Conservation (phyloP, 2,797 vertebrate genomes). For the Pelochelys cantorii region DNA sequence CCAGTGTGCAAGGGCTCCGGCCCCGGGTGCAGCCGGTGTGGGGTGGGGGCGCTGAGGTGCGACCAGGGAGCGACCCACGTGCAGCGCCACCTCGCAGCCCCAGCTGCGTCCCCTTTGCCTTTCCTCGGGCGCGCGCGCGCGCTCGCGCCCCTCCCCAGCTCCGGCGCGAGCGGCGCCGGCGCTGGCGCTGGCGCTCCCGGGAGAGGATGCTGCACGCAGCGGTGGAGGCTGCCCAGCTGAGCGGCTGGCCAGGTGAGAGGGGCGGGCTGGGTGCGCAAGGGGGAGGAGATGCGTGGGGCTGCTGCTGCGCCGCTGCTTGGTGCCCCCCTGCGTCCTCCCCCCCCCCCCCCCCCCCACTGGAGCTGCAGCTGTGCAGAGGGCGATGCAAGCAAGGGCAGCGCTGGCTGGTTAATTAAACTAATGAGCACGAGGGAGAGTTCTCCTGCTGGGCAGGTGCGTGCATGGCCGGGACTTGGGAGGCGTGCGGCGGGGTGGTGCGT, state of each 20-base stretch:
- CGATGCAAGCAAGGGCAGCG: not conserved
- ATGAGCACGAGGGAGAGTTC: conserved; percentile 12
- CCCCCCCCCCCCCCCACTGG: too few species aligned
- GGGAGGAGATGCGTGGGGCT: too few species aligned
- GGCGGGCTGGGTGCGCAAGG: not conserved
- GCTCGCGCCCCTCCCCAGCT: not conserved
- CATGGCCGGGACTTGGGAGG: not conserved
- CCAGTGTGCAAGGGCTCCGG: too few species aligned
- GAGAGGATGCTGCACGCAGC: conserved; percentile 60
- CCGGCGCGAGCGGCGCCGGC: conserved; percentile 37
- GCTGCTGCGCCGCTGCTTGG: too few species aligned
- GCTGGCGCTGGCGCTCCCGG: not conserved
- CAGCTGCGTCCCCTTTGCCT: not conserved
- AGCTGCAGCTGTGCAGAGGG: not conserved
- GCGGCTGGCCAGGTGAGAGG: conserved; percentile 63
- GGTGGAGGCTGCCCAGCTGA: conserved; percentile 45
- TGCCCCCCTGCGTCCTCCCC: not conserved
- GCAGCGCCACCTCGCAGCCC: too few species aligned
- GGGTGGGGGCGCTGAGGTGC: conserved; percentile 20
- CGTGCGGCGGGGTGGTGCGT: not conserved
- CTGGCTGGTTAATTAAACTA: not conserved
- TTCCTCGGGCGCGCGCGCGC: conserved; percentile 7
- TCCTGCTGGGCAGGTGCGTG: not conserved
- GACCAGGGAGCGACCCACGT: not conserved
- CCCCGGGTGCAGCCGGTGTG: not conserved